Conservation (phyloP, 2,113 vertebrate species). For the Lathamus discolor region DNA sequence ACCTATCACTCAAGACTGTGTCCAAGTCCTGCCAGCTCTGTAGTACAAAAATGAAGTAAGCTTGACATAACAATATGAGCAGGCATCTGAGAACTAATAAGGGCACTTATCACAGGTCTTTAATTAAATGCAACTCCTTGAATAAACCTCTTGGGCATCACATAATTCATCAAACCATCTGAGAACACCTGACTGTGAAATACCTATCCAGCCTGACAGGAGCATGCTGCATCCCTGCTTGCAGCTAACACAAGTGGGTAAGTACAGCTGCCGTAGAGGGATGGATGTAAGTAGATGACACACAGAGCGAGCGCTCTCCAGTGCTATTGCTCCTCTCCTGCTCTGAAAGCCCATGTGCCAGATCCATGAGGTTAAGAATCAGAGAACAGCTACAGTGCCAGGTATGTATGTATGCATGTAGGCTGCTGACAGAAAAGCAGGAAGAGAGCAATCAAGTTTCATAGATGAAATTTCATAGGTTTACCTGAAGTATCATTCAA, state of each 20-base stretch:
- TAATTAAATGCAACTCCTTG: background rate
- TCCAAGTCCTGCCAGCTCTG: background rate
- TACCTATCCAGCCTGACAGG: background rate
- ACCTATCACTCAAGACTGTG: background rate
- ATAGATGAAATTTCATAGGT: background rate
- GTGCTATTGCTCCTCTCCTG: background rate
- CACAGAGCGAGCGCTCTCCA: rapidly evolving
- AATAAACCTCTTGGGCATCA: background rate
- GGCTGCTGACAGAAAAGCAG: background rate
- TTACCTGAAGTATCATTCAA: background rate
- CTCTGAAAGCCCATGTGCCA: background rate
- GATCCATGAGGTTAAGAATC: background rate
- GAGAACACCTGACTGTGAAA: background rate
- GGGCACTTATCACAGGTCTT: background rate
- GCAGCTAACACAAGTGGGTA: background rate
- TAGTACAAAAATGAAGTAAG: background rate
- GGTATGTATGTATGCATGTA: background rate
- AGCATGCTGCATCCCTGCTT: background rate
- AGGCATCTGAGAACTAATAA: background rate
- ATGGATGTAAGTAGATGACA: background rate
- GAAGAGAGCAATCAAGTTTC: background rate
- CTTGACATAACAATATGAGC: background rate
- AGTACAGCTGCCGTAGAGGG: background rate
- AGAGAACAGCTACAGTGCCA: background rate
- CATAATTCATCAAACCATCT: background rate